Base-by-base conservation (phyloP, 2,113 vertebrate species). In the Platichthys stellatus region DNA sequence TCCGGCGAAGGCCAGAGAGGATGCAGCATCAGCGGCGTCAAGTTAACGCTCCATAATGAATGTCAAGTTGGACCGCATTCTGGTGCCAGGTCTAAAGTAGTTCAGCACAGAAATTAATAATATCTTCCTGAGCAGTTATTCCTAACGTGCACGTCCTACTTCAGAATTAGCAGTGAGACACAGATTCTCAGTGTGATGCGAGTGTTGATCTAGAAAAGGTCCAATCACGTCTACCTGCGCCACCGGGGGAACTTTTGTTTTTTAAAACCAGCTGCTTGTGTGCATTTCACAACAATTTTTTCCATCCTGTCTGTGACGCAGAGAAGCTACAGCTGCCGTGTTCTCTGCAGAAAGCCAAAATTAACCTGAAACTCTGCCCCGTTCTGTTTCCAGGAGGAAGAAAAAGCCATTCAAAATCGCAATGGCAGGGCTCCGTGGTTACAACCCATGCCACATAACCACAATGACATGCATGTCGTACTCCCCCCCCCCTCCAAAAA, bases 1-100 rank as follows among this genome's bases (percentile, higher is more conserved):
- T 80, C 85, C 53, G 79, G 76, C 63, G 76, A 79, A 78, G 85
- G 83, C 84, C 81, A 20, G 76, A 61, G 76, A 87, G 80, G 74
- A 86, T 57, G 80, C 79, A 72, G 62, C 83, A 82, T 88, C 84
- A 76, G 80, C 76, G 76, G 53, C 43, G 65, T 90, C 89, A 61
- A 79, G 76, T 56, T 21, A 45, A 59, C 21, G 8, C 77, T 75
- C 59, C 63, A 73, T 78, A 84, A 84, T 80, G 80, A 87, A 84
- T 76, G 45, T 78, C 82, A 83, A 72, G 51, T 69, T 76, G 63
- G 62, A 71, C 61, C 73, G 69, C 74, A 63, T 69, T 65, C 60
- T 43, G 49, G 28, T 26, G 63, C 71, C 72, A 43, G 47, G 21
- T 9, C 69, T 57, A 76, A 84, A 87, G 60, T 76, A 85, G 80